Base-by-base conservation (phyloP, 2,113 vertebrate genomes). In the Muntiacus reevesi region DNA sequence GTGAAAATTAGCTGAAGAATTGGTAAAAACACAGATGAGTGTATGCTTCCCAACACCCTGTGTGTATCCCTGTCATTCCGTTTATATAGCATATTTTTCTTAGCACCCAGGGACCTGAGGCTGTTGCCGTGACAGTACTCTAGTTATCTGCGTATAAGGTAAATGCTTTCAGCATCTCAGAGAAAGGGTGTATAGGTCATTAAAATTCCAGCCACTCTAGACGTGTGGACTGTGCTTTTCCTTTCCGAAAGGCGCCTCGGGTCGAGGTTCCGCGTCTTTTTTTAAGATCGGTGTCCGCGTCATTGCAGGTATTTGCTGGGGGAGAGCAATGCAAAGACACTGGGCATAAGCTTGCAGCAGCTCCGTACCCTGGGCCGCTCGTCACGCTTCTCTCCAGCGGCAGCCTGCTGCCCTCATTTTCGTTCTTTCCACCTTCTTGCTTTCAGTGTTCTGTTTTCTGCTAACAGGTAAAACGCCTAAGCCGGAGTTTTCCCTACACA, bases 1-100 rank as follows among this genome's bases (percentile, higher is more conserved):
- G 19, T 67, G 33, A 92, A 95, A 94, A 60, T 64, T 96, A 89
- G 2, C 25, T 52, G 59, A 90, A 94, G 11, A 88, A 71, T 97
- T 21, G 92, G 30, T 60, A 62, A 14, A 92, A 1, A 19, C 0
- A 1, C 6, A 87, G 84, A 55, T 59, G 93, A n/a, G 0, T 45
- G 55, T 30, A 9, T 2, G 64, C 47, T 94, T 89, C n/a, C 76
- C 67, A 92, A 52, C 0, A 28, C 7, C 21, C 6, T 89, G 5
- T 12, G 16, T 17, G 43, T 5, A 30, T 89, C 16, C 67, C 85
- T 95, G 43, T 30, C 11, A 15, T 43, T 85, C 10, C 19, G 60
- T 28, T 90, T 7, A 67, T 5, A 62, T 16, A 27, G 28, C 13
- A 30, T 40, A 15, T 55, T 57, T 59, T 95, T 78, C 14, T 59